Conservation (phyloP, 1,140 invertebrate species). For the Magallana angulata region DNA sequence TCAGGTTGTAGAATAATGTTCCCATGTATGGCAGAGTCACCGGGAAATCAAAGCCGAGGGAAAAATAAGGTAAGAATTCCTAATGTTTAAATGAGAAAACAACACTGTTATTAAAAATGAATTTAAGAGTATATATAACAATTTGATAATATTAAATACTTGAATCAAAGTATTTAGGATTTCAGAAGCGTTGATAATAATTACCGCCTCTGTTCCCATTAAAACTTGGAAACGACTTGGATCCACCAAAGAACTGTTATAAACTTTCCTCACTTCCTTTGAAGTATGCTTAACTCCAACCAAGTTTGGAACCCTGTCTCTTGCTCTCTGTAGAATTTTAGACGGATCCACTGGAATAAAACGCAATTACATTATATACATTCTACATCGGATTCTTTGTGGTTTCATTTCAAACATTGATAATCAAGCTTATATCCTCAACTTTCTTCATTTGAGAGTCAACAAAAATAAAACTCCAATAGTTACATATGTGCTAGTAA, state of each 20-base stretch:
- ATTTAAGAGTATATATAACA: too few species aligned
- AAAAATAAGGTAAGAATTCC: constrained; percentile 63
- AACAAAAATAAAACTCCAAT: too few species aligned
- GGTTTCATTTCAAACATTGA: too few species aligned
- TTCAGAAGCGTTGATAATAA: background rate
- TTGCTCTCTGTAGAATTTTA: constrained; percentile 84
- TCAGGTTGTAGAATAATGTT: constrained; percentile 60
- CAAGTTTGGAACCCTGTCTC: constrained; percentile 85
- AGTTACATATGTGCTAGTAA: too few species aligned
- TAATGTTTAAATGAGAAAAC: background rate
- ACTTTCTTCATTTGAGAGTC: too few species aligned
- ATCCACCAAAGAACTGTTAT: constrained; percentile 61
- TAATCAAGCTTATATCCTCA: too few species aligned
- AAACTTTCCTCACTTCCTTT: constrained; percentile 65
- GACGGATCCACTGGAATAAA: constrained; percentile 86
- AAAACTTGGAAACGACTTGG: constrained; percentile 65
- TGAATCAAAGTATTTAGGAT: background rate
- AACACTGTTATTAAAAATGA: too few species aligned
- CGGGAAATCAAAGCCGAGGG: constrained; percentile 62
- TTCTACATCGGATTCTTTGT: too few species aligned
- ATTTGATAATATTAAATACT: background rate
- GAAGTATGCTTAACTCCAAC: constrained; percentile 83
- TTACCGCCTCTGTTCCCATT: constrained; percentile 67
- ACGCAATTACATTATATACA: background rate
- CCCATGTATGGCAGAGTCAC: constrained; percentile 65